Evolutionary conservation across 2,888 invertebrate genomes (phyloP).

Genomic region (Perithous albicinctus): DNA sequence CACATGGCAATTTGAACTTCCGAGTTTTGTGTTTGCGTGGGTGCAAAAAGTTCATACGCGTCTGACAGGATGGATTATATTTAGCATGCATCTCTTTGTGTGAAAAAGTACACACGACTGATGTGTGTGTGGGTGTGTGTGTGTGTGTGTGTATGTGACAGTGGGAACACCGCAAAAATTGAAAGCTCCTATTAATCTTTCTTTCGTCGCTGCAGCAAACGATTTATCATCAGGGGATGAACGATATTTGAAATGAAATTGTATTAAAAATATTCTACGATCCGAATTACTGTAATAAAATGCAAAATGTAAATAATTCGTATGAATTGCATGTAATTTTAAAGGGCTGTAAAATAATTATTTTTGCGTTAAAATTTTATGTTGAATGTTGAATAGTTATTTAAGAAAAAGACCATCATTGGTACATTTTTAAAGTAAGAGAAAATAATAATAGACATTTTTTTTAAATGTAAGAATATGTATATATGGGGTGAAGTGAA

Average conservation of each 20-base stretch:
- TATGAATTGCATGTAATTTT: too few relatives aligned
- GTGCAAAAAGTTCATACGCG: not conserved
- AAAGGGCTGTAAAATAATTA: too few relatives aligned
- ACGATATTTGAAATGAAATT: not conserved
- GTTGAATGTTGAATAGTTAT: too few relatives aligned
- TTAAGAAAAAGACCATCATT: too few relatives aligned
- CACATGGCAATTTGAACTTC: slow-evolving; percentile 11
- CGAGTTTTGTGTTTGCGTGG: not conserved
- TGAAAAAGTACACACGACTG: not conserved
- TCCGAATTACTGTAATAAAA: too few relatives aligned
- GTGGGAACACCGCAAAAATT: not conserved
- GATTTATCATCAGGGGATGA: not conserved
- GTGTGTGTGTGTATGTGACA: not conserved
- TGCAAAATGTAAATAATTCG: too few relatives aligned
- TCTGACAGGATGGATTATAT: not conserved
- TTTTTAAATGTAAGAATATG: too few relatives aligned
- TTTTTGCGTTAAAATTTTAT: too few relatives aligned
- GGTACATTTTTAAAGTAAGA: too few relatives aligned
- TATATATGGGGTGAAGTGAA: too few relatives aligned
- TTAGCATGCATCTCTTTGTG: not conserved
- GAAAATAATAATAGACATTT: too few relatives aligned
- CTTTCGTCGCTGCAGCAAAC: not conserved
- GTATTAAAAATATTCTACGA: not conserved
- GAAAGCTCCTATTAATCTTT: slow-evolving; percentile 19
- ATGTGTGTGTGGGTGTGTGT: too few relatives aligned